Percentiles rank a stretch among this genome's conserved stretches.
phyloP scores from a whole-genome alignment of 1,140 invertebrate species.

The Brachionus koreanus region DNA sequence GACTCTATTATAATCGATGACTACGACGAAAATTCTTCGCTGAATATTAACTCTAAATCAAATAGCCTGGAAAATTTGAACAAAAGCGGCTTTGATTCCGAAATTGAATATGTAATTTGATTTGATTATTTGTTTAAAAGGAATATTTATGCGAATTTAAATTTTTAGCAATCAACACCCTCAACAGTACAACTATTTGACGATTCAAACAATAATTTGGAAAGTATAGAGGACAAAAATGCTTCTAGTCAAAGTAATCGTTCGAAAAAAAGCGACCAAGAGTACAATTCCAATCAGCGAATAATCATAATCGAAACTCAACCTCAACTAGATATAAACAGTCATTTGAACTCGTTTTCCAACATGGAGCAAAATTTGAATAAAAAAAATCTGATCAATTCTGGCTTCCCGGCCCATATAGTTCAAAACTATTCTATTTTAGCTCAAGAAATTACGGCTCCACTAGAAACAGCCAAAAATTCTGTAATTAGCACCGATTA shows the following conservation, averaged over 20 bases:
- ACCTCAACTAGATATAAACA: not conserved
- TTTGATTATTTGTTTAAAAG: not conserved
- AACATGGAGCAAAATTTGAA: not conserved
- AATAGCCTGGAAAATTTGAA: conserved; percentile 7
- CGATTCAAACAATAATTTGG: conserved; percentile 23
- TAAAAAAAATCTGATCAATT: conserved; percentile 20
- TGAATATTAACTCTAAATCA: conserved; percentile 14
- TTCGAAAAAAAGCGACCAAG: not conserved
- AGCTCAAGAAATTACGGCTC: conserved; percentile 33
- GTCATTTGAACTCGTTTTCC: not conserved
- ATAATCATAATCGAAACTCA: conserved; percentile 20
- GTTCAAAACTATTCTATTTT: conserved; percentile 44
- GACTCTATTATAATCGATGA: conserved; percentile 11
- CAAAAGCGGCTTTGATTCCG: not conserved
- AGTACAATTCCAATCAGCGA: not conserved
- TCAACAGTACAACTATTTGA: conserved; percentile 12
- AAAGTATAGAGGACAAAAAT: conserved; percentile 3
- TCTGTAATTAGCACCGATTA: not conserved
- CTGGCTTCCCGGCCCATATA: conserved; percentile 8
- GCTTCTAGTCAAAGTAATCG: not conserved
- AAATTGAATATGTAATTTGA: conserved; percentile 8
- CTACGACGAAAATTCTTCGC: not conserved
- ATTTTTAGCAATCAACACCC: not conserved
- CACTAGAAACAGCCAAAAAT: conserved; percentile 4
- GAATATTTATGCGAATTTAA: not conserved